phyloP scores from a whole-genome alignment of 2,797 vertebrate species.

The Poeciliopsis paucimaculata region DNA sequence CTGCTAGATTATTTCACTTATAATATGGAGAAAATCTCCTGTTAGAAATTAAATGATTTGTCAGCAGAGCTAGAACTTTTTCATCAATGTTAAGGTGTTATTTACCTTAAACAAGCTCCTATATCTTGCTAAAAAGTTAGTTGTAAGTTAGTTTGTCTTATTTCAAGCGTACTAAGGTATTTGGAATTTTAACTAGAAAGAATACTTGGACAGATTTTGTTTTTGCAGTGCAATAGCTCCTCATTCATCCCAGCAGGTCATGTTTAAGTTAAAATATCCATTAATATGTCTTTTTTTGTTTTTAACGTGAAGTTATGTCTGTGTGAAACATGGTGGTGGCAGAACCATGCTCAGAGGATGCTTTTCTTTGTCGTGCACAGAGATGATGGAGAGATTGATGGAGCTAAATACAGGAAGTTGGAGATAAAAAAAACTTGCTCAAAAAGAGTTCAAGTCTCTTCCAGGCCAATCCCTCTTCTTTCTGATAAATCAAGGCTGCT shows the following conservation, averaged over 20 bases:
- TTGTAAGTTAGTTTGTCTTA: too few species aligned
- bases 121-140: too few species aligned
- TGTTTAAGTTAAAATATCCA: background rate
- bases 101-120: too few species aligned
- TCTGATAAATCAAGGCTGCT: constrained; percentile 56
- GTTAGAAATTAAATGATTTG: too few species aligned
- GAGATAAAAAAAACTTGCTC: too few species aligned
- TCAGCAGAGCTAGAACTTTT: too few species aligned
- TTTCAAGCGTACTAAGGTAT: too few species aligned
- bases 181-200: too few species aligned
- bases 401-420: background rate
- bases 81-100: too few species aligned
- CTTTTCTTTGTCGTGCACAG: background rate
- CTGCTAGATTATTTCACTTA: too few species aligned
- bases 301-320: background rate
- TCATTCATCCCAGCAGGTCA: background rate
- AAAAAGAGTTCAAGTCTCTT: background rate
- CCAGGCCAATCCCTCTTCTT: constrained; percentile 33
- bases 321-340: background rate
- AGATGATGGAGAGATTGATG: background rate
- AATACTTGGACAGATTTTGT: too few species aligned
- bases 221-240: background rate
- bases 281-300: background rate
- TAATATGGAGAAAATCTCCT: too few species aligned
- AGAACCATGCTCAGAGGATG: background rate